Percentiles rank a stretch among this genome's conserved stretches.
Conservation (phyloP, 2,113 vertebrate genomes). For the Ovis aries region DNA sequence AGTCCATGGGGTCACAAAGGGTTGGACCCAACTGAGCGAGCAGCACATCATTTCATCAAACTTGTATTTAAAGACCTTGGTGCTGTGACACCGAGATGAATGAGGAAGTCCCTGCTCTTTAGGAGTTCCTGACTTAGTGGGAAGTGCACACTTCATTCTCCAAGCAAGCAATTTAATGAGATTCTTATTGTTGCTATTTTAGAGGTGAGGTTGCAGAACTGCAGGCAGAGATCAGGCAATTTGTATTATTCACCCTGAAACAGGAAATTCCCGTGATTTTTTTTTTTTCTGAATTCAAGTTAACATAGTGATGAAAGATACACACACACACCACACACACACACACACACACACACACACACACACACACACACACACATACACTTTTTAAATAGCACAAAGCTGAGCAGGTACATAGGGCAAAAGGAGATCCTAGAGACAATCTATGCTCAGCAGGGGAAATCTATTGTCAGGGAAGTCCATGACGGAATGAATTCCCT, state of each 20-base stretch:
- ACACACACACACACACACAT: neutral
- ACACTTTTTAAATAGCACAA: neutral
- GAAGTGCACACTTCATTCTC: neutral
- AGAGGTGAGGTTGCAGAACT: conserved; percentile 16
- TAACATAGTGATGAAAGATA: neutral
- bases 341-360: too few relatives aligned
- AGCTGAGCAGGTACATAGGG: neutral
- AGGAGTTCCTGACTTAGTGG: neutral
- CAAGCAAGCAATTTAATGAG: neutral
- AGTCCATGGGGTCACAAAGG: neutral
- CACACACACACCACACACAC: too few relatives aligned
- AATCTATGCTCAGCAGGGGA: neutral
- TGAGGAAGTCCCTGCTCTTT: neutral
- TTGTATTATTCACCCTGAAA: neutral
- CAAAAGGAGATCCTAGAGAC: neutral
- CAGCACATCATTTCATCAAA: neutral
- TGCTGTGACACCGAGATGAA: neutral
- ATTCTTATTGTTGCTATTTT: neutral
- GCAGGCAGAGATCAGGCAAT: neutral
- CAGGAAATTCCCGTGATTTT: neutral
- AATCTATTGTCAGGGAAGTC: neutral
- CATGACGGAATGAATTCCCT: neutral
- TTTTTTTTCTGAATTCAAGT: neutral
- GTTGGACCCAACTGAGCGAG: neutral
- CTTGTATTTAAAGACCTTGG: neutral